Conservation (phyloP, 2,113 vertebrate species). For the Serinus canaria region DNA sequence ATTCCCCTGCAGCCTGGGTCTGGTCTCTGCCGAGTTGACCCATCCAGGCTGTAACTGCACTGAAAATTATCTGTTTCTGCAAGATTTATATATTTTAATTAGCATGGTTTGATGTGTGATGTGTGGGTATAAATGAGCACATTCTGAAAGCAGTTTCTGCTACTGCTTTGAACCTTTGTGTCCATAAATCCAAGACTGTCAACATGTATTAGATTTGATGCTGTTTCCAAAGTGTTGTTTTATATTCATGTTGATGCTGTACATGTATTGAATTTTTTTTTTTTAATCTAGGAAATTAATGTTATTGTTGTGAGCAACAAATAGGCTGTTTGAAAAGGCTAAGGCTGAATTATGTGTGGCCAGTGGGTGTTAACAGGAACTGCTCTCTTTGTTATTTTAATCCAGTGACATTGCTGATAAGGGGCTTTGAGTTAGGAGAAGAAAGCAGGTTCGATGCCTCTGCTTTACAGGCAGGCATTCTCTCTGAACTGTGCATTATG, state of each 20-base stretch:
- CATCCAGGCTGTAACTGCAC: not conserved
- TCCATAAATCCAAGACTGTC: not conserved
- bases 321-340: not conserved
- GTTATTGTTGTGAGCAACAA: not conserved
- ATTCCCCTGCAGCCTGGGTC: not conserved
- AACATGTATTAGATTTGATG: not conserved
- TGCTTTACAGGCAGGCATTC: not conserved
- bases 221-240: not conserved
- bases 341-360: not conserved
- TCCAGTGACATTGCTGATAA: not conserved
- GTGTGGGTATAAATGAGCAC: not conserved
- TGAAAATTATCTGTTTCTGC: not conserved
- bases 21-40: not conserved
- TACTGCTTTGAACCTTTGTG: not conserved
- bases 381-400: conserved; percentile 29
- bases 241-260: not conserved
- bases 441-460: not conserved
- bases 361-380: not conserved
- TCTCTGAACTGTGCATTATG: not conserved
- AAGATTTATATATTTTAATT: not conserved
- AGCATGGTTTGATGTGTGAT: not conserved
- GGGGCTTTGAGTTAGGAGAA: not conserved
- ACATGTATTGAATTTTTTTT: not conserved
- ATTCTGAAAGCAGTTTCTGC: not conserved
- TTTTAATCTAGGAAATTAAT: not conserved